phyloP scores from a whole-genome alignment of 1,140 invertebrate genomes.

The Fopius arisanus region DNA sequence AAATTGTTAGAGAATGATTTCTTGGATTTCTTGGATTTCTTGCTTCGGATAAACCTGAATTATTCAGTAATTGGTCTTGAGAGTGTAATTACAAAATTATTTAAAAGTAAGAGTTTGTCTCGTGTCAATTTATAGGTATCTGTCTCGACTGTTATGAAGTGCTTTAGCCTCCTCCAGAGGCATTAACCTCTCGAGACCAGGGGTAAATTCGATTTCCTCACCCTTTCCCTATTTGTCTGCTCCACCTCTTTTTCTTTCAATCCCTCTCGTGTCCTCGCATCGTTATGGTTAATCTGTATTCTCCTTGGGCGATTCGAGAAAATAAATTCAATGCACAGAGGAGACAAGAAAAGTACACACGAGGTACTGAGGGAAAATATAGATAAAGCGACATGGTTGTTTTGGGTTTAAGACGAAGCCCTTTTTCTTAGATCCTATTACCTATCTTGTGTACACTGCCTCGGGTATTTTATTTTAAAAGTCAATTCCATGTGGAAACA shows the following conservation, averaged over 20 bases:
- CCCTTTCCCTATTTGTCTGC: neutral
- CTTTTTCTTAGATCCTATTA: constrained; percentile 54
- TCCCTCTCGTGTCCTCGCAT: constrained; percentile 5
- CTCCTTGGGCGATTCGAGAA: neutral
- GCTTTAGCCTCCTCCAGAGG: constrained; percentile 15
- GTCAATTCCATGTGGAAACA: neutral
- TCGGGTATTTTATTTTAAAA: neutral
- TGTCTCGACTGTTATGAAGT: constrained; percentile 19
- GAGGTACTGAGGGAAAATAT: constrained; percentile 10
- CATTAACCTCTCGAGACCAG: constrained; percentile 9
- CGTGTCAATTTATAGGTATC: neutral
- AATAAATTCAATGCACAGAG: constrained; percentile 9
- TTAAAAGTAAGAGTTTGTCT: neutral
- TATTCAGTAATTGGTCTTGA: too few relatives aligned
- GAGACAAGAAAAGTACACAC: constrained; percentile 19
- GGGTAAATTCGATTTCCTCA: neutral
- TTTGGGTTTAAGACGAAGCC: constrained; percentile 50
- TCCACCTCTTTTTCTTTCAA: neutral
- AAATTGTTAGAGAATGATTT: too few relatives aligned
- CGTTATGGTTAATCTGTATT: constrained; percentile 18
- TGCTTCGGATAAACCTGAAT: too few relatives aligned
- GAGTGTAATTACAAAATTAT: neutral
- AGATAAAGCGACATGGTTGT: neutral
- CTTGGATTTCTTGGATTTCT: too few relatives aligned
- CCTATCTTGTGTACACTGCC: constrained; percentile 33